Percentiles rank a stretch among this genome's conserved stretches.
phyloP scores from a whole-genome alignment of 2,113 vertebrate species.

The Meriones unguiculatus region DNA sequence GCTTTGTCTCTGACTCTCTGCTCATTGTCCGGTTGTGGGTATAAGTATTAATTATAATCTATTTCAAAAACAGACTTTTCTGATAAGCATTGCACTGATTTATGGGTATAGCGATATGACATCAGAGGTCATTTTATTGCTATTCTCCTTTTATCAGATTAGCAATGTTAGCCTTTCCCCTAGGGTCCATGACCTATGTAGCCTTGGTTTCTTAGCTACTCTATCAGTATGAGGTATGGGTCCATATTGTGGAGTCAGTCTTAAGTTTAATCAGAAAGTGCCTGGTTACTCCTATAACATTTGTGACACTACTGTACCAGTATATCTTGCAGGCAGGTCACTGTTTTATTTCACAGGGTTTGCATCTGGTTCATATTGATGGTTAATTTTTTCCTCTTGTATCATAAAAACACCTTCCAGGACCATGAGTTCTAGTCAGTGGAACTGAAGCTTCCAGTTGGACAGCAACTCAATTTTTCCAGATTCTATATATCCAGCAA shows the following conservation, averaged over 20 bases:
- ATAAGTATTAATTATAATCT: not conserved
- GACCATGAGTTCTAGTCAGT: not conserved
- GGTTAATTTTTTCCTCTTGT: not conserved
- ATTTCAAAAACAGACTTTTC: not conserved
- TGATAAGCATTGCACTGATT: not conserved
- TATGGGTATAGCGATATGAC: not conserved
- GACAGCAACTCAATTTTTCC: too few relatives aligned
- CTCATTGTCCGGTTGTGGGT: not conserved
- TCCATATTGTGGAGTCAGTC: not conserved
- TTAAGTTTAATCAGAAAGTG: not conserved
- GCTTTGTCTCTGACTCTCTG: not conserved
- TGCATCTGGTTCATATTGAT: not conserved
- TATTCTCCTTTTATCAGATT: not conserved
- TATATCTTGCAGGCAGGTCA: not conserved
- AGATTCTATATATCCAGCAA: not conserved
- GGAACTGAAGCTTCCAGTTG: not conserved
- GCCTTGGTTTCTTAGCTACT: not conserved
- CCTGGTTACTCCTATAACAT: not conserved
- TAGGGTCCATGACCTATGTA: not conserved
- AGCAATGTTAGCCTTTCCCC: not conserved
- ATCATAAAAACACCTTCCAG: not conserved
- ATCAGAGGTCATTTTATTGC: not conserved
- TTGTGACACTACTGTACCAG: not conserved
- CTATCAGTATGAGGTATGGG: not conserved
- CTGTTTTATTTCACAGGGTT: not conserved